Conservation (phyloP, 2,888 invertebrate genomes). For the Drosophila heteroneura region DNA sequence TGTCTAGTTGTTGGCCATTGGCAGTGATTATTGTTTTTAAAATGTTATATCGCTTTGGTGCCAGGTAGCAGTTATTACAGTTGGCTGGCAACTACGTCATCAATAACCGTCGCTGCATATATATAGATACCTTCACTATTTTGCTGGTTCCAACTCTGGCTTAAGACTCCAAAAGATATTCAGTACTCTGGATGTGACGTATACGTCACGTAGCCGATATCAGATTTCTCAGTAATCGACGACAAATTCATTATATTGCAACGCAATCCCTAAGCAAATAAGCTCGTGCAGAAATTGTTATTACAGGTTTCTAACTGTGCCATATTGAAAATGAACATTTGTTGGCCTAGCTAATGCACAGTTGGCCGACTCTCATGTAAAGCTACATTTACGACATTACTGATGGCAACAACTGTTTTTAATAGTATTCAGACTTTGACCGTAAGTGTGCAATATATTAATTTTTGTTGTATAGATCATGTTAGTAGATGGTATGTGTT, state of each 20-base stretch:
- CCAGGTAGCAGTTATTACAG: constrained; percentile 78
- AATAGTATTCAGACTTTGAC: constrained; percentile 50
- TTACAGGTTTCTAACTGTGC: constrained; percentile 17
- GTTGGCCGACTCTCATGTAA: constrained; percentile 18
- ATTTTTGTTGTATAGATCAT: background rate
- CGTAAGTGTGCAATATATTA: constrained; percentile 11
- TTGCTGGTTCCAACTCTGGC: constrained; percentile 1
- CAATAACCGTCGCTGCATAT: constrained; percentile 29
- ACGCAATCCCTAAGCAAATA: constrained; percentile 52
- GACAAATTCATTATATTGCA: constrained; percentile 61
- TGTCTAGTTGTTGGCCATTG: constrained; percentile 53
- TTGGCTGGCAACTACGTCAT: constrained; percentile 65
- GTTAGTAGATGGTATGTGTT: background rate
- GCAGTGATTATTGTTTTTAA: constrained; percentile 50
- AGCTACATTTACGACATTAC: constrained; percentile 26
- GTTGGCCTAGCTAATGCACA: constrained; percentile 28
- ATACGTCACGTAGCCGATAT: constrained; percentile 64
- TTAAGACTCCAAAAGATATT: constrained; percentile 9
- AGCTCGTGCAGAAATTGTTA: constrained; percentile 37
- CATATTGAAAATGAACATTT: background rate
- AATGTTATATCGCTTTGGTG: constrained; percentile 59
- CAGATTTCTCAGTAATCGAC: constrained; percentile 61
- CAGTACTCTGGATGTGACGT: constrained; percentile 22
- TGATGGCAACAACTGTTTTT: constrained; percentile 55
- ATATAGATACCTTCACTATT: background rate